A percentile compares a stretch with the other conserved stretches of the same genome.
phyloP scores from a whole-genome alignment of 2,113 vertebrate species.

The Parus major region DNA sequence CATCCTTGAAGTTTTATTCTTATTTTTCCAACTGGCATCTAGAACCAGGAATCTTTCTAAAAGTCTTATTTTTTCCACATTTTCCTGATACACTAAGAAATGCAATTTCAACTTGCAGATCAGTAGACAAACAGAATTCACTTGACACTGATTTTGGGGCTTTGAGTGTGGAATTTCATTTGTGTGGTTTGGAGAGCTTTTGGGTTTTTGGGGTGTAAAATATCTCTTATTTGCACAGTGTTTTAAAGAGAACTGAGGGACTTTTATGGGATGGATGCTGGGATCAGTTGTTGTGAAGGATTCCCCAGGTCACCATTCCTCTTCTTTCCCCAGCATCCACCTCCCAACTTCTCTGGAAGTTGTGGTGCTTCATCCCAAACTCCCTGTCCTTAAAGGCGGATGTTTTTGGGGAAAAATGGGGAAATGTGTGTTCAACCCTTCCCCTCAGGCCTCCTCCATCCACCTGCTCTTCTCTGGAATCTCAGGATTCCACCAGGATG shows the following conservation, averaged over 20 bases:
- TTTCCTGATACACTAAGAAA: background rate
- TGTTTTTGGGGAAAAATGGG: background rate
- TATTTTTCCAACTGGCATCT: background rate
- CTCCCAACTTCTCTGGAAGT: background rate
- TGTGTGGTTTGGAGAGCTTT: background rate
- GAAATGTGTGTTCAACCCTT: background rate
- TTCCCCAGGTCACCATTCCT: background rate
- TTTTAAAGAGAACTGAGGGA: background rate
- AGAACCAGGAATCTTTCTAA: background rate
- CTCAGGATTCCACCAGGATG: background rate
- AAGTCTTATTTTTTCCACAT: background rate
- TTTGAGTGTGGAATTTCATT: background rate
- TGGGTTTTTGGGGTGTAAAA: background rate
- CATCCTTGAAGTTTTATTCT: background rate
- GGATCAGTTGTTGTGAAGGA: background rate
- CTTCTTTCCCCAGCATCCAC: background rate
- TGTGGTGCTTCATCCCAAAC: background rate
- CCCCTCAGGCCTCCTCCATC: background rate
- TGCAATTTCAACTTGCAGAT: background rate
- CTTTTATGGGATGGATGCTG: background rate
- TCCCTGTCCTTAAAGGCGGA: background rate
- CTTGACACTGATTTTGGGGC: accelerated
- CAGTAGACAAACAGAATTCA: background rate
- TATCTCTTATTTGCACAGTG: background rate
- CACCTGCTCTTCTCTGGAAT: background rate